Evolutionary conservation across 2,888 invertebrate genomes (phyloP).

Genomic region (Ceraclea dissimilis): DNA sequence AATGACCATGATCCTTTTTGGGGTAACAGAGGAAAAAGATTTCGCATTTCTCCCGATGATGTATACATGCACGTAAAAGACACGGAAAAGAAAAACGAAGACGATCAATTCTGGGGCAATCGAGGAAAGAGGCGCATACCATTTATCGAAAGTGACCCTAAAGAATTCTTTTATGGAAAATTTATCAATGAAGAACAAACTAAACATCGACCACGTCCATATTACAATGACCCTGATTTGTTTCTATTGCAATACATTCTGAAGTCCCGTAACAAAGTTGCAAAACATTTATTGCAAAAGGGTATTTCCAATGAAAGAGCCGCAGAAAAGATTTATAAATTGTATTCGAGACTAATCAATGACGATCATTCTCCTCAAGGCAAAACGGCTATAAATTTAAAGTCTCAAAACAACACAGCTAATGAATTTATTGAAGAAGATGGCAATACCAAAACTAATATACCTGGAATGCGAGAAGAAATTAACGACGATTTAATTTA

Average conservation of each 20-base stretch:
- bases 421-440: conserved; percentile 1
- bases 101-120: conserved; percentile 13
- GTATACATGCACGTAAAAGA: no score
- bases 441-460: background rate
- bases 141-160: no score
- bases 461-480: background rate
- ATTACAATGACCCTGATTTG: background rate
- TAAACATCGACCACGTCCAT: background rate
- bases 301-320: no score
- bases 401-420: background rate
- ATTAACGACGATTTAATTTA: conserved; percentile 2
- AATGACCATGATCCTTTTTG: conserved; percentile 37
- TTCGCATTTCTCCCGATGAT: background rate
- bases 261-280: background rate
- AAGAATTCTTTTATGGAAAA: no score
- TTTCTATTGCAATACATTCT: background rate
- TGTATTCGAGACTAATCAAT: conserved; percentile 3
- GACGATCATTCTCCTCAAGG: background rate
- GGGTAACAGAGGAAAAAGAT: conserved; percentile 26
- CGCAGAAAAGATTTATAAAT: conserved; percentile 1
- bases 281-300: background rate
- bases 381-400: background rate
- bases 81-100: conserved; percentile 8
- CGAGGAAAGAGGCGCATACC: conserved; percentile 1
- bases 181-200: background rate